phyloP scores from a whole-genome alignment of 2,113 vertebrate genomes.

The Chionodraco myersi region DNA sequence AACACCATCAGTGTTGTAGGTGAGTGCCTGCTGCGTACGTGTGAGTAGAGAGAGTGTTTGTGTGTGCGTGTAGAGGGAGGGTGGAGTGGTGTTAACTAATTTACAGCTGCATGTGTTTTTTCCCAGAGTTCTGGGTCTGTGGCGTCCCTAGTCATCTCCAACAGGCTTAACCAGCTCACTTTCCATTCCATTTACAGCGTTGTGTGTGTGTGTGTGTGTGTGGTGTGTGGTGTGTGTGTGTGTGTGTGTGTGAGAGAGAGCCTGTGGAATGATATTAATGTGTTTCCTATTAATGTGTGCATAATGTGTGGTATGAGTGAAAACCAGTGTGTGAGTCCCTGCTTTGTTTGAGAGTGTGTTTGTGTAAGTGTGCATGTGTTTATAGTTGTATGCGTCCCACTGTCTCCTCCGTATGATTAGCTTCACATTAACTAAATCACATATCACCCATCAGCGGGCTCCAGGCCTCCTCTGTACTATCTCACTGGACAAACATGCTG shows the following conservation, averaged over 20 bases:
- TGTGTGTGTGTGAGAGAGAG: background rate
- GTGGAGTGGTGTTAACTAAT: conserved; percentile 70
- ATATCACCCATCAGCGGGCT: conserved; percentile 73
- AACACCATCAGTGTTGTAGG: conserved; percentile 39
- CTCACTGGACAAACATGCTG: conserved; percentile 76
- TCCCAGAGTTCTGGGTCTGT: conserved; percentile 72
- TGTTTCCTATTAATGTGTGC: conserved; percentile 38
- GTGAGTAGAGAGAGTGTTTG: background rate
- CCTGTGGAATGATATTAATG: conserved; percentile 26
- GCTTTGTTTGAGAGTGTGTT: conserved; percentile 16
- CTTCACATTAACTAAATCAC: conserved; percentile 76
- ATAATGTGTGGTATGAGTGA: conserved; percentile 34
- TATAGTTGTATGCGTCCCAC: conserved; percentile 61
- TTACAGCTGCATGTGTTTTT: conserved; percentile 77
- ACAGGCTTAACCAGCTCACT: conserved; percentile 60
- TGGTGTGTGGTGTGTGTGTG: conserved; percentile 25
- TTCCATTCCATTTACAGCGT: conserved; percentile 68
- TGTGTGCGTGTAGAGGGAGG: conserved; percentile 18
- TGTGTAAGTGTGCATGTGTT: conserved; percentile 53
- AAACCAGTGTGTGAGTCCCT: background rate
- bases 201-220: conserved; percentile 28
- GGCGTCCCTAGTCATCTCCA: conserved; percentile 68
- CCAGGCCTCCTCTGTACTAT: conserved; percentile 72
- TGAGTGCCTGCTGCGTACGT: conserved; percentile 32
- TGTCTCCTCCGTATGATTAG: conserved; percentile 77